phyloP scores from a whole-genome alignment of 2,797 vertebrate genomes.

The Rhinatrema bivittatum region DNA sequence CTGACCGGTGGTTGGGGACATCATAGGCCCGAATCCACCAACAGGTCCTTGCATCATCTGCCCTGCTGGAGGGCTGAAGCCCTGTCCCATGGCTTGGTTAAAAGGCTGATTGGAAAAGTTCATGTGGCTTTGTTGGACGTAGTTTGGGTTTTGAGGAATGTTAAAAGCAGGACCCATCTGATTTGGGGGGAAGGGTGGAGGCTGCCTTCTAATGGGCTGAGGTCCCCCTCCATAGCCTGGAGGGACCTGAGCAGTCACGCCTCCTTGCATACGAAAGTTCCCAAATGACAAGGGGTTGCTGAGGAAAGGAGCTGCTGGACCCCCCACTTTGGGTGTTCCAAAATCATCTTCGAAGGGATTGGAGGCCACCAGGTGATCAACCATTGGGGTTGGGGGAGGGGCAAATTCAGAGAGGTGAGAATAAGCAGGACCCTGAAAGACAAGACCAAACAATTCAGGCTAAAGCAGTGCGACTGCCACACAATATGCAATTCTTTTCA shows the following conservation, averaged over 20 bases:
- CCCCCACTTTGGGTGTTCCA: slow-evolving; percentile 60
- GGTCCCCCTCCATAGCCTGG: slow-evolving; percentile 62
- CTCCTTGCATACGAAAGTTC: slow-evolving; percentile 71
- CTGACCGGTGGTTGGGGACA: slow-evolving; percentile 59
- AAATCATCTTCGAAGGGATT: slow-evolving; percentile 98
- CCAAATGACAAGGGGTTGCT: slow-evolving; percentile 56
- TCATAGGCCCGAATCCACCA: slow-evolving; percentile 56
- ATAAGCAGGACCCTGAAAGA: slow-evolving; percentile 76
- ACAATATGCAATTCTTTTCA: too few species aligned
- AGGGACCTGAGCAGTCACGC: slow-evolving; percentile 54
- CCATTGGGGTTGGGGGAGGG: slow-evolving; percentile 93
- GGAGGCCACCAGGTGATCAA: slow-evolving; percentile 92
- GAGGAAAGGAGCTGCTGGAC: slow-evolving; percentile 49
- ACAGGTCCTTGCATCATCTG: slow-evolving; percentile 58
- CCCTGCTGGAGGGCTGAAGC: slow-evolving; percentile 58
- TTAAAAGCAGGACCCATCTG: slow-evolving; percentile 60
- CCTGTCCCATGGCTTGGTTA: slow-evolving; percentile 51
- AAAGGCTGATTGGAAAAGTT: slow-evolving; percentile 55
- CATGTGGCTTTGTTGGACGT: slow-evolving; percentile 47
- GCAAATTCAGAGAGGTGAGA: slow-evolving; percentile 97
- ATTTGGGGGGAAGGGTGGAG: slow-evolving; percentile 52
- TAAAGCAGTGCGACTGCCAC: too few species aligned
- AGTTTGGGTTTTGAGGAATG: slow-evolving; percentile 55
- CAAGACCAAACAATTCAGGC: background rate
- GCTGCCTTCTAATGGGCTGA: slow-evolving; percentile 73